These are phyloP conservation scores for Myodes glareolus DNA, from an alignment of 2,113 vertebrate genomes.

Conservation along the genomic window DNA sequence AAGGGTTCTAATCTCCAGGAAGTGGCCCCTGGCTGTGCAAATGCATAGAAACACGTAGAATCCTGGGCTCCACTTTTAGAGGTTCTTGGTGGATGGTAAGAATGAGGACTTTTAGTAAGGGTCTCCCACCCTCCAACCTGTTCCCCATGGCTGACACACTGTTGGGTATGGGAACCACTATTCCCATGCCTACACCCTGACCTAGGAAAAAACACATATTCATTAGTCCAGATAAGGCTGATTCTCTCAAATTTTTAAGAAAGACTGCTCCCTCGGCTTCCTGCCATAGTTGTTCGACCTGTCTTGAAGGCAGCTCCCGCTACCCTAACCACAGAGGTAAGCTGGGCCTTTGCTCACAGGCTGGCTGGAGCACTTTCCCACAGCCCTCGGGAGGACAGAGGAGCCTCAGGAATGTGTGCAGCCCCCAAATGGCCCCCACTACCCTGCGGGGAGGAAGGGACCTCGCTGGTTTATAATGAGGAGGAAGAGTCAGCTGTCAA, in stretches of 20 bases:
- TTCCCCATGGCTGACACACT: neutral
- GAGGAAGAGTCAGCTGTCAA: neutral
- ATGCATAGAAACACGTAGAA: neutral
- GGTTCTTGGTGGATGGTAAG: neutral
- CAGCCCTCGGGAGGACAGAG: neutral
- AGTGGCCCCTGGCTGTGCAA: neutral
- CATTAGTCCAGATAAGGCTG: neutral
- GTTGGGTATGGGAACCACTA: neutral
- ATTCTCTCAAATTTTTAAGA: neutral
- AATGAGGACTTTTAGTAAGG: neutral
- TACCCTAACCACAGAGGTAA: rapidly evolving
- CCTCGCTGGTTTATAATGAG: neutral
- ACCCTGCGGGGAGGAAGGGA: neutral
- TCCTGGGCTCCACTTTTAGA: neutral
- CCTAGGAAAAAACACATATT: neutral
- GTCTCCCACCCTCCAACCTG: neutral
- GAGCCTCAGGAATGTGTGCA: neutral
- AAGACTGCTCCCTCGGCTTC: neutral
- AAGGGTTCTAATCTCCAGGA: neutral
- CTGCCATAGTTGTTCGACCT: neutral
- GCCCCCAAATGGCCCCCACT: neutral
- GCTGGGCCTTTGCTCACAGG: neutral
- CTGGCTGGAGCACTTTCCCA: neutral
- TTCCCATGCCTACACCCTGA: neutral
- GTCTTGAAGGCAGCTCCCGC: neutral